Evolutionary conservation across 2,113 vertebrate species (phyloP), one percentile per base, ranked within the genome.

Genomic region (Austrofundulus limnaeus): DNA sequence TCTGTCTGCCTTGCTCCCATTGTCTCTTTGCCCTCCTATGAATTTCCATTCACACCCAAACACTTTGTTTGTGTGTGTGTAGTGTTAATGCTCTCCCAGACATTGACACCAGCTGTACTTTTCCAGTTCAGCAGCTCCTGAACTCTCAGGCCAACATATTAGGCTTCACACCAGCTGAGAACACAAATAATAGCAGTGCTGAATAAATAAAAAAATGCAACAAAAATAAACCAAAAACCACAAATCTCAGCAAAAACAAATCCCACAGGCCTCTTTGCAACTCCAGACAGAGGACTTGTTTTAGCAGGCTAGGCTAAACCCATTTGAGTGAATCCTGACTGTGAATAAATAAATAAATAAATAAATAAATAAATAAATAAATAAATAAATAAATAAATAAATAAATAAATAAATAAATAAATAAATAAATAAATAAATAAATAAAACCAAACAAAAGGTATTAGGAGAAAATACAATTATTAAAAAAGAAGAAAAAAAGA

Each of bases 71-170:
- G n/a, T 46, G 12, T 46, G 43, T 59, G n/a, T 59, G 6, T 16
- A 5, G 41, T 28, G 31, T 49, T 34, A 39, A 17, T 38, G 24
- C 17, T 60, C 55, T 65, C 43, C 65, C 60, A 75, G 69, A 72
- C 72, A 62, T 70, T 66, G 21, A 76, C 61, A 73, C 75, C 76
- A 72, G 63, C 74, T 85, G 59, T 31, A 75, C 50, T 74, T 81
- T 76, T 81, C 70, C 72, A 69, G 65, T 66, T 85, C 74, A 84
- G 78, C 82, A 82, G 61, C 81, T 87, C 70, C 23, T 37, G 23
- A 84, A 71, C 43, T 61, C 69, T 82, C 67, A 31, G 47, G 50
- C 76, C 80, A 75, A 82, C 70, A 69, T 11, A 5, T 16, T 11
- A 11, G 23, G 50, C 63, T 74, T 72, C 42, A 65, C 34, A 45